Evolutionary conservation across 2,888 invertebrate genomes (phyloP), one percentile per base, ranked within the genome.

Genomic region (Argyresthia albistria): DNA sequence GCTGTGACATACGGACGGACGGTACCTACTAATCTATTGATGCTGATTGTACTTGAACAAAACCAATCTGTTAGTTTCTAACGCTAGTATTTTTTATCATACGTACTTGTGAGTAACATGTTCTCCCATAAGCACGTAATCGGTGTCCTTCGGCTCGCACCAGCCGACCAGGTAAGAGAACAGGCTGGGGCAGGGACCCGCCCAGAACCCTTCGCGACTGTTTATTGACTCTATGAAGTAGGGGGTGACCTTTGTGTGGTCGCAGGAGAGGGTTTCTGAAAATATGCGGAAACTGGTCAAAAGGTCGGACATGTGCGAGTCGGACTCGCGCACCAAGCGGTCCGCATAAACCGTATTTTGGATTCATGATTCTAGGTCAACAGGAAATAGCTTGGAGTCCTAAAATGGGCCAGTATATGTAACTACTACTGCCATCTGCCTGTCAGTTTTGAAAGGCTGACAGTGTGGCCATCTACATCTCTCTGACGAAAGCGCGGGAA

Each of bases 151-250:
- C 0, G 95, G 94, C 62, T 91, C 92, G 71, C 96, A 96, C 92
- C 94, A 94, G 11, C 95, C 95, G 59, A 95, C 89, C 66, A 95
- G 90, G 66, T 94, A 96, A n/a, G 94, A 93, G 58, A 96, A 90
- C 15, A 95, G 83, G 66, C 92, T 95, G 35, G 93, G 90, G 68
- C 96, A 96, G 0, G 95, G 95, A 3, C 95, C 94, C 1, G 95
- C 94, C 91, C 94, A 96, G 74, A 96, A 96, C 16, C 96, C 96
- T 12, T 88, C 83, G 53, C 89, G 91, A 12, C 93, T 91, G 63
- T 93, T 93, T 62, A 96, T 95, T 0, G 95, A 96, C 76, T 96
- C 96, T 59, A 96, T 95, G 73, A 95, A 96, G 73, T 95, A 95
- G 9, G 96, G 96, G 2, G 96, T 95, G 55, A 96, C 96, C 83